Percentiles rank a stretch among this genome's conserved stretches.
Evolutionary conservation across 1,140 invertebrate genomes (phyloP).

Genomic region (Littorina saxatilis): DNA sequence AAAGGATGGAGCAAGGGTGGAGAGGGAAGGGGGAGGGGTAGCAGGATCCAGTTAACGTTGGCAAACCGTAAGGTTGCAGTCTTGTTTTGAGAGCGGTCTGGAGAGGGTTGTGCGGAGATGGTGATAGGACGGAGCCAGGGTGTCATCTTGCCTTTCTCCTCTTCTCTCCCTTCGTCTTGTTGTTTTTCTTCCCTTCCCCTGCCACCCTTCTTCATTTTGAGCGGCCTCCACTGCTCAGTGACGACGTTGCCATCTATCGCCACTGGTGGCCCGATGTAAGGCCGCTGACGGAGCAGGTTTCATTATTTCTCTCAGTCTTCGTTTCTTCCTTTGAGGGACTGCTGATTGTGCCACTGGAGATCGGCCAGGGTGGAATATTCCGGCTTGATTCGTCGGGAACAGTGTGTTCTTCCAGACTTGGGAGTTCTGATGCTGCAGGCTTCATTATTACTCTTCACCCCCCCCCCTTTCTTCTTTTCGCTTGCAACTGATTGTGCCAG

Average conservation of each 20-base stretch:
- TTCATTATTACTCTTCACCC: too few relatives aligned
- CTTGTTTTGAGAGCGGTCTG: neutral
- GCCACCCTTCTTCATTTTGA: neutral
- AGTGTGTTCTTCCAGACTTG: too few relatives aligned
- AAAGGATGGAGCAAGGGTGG: neutral
- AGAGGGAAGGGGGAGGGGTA: neutral
- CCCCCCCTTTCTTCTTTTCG: too few relatives aligned
- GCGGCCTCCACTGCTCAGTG: neutral
- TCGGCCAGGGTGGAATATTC: too few relatives aligned
- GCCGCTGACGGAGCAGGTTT: too few relatives aligned
- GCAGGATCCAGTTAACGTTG: constrained; percentile 20
- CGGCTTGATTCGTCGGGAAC: too few relatives aligned
- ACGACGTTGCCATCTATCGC: constrained; percentile 1
- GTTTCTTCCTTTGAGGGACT: too few relatives aligned
- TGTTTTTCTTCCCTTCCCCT: neutral
- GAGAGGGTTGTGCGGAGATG: neutral
- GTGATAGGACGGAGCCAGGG: neutral
- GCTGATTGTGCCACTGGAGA: too few relatives aligned
- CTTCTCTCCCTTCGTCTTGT: neutral
- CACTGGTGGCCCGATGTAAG: neutral
- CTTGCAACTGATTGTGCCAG: too few relatives aligned
- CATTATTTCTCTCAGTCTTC: neutral
- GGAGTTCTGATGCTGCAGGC: too few relatives aligned
- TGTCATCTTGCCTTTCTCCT: constrained; percentile 18
- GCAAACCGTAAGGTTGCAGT: constrained; percentile 18